A percentile compares a stretch with the other conserved stretches of the same genome.
Evolutionary conservation across 1,140 invertebrate genomes (phyloP).

Genomic region (Ooceraea biroi): DNA sequence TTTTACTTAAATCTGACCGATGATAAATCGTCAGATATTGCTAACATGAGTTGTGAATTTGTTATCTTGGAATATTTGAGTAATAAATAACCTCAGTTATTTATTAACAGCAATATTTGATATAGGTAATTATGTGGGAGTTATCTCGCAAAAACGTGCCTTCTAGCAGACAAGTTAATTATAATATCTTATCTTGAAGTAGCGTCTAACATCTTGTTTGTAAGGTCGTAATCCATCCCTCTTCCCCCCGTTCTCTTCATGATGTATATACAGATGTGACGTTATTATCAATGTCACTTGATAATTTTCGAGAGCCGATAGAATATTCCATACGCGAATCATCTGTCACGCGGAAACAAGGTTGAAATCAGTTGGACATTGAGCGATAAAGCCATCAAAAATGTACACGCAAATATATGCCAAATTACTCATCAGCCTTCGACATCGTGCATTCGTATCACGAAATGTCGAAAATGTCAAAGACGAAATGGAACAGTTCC

Average conservation of each 20-base stretch:
- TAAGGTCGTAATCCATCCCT: neutral
- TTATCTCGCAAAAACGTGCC: neutral
- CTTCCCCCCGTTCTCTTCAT: neutral
- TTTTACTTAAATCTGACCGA: neutral
- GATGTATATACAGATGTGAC: slow-evolving; percentile 12
- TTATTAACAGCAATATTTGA: neutral
- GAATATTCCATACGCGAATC: neutral
- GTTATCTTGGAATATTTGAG: slow-evolving; percentile 11
- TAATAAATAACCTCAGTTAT: slow-evolving; percentile 18
- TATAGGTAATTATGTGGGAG: neutral
- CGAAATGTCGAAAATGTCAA: neutral
- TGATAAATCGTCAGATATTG: neutral
- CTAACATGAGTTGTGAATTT: neutral
- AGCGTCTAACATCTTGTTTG: slow-evolving; percentile 12
- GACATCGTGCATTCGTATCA: neutral
- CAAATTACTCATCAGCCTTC: neutral
- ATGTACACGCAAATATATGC: neutral
- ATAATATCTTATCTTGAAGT: slow-evolving; percentile 11
- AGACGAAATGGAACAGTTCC: neutral
- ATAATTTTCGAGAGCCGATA: slow-evolving; percentile 26
- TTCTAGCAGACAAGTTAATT: slow-evolving; percentile 2
- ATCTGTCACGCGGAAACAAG: slow-evolving; percentile 4
- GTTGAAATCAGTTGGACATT: slow-evolving; percentile 4
- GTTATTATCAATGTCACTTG: neutral
- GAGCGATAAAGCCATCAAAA: slow-evolving; percentile 25